Conservation (phyloP, 2,888 invertebrate genomes). For the Scaptomyza polygonia region DNA sequence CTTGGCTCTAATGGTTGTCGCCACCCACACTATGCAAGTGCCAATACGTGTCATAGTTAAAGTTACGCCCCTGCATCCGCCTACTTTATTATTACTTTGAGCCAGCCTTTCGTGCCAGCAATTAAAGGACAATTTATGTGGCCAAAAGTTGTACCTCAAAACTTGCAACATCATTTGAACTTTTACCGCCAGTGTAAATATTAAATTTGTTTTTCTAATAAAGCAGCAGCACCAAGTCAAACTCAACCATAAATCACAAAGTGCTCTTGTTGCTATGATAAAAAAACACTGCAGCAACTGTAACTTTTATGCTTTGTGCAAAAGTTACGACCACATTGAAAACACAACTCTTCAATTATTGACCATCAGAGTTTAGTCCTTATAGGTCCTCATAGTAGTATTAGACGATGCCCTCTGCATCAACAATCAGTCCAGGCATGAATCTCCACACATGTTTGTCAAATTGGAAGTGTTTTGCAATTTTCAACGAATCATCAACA, state of each 20-base stretch:
- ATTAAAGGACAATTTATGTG: conserved; percentile 73
- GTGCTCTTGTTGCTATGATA: background rate
- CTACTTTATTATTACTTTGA: conserved; percentile 26
- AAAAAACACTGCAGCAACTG: conserved; percentile 42
- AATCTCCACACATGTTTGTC: background rate
- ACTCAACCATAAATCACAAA: conserved; percentile 9
- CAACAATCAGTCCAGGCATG: conserved; percentile 23
- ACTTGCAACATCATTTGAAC: conserved; percentile 24
- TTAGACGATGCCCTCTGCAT: conserved; percentile 17
- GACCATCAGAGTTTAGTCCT: conserved; percentile 28
- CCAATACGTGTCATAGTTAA: conserved; percentile 49
- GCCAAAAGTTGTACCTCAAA: conserved; percentile 47
- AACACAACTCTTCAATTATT: conserved; percentile 56
- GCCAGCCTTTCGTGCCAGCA: conserved; percentile 31
- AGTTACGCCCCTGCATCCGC: conserved; percentile 6
- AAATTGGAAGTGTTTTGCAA: conserved; percentile 17
- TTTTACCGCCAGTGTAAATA: conserved; percentile 15
- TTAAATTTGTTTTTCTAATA: conserved; percentile 37
- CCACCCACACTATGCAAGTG: conserved; percentile 21
- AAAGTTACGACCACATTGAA: conserved; percentile 38
- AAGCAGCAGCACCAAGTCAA: conserved; percentile 20
- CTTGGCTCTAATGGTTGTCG: conserved; percentile 35
- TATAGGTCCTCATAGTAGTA: background rate
- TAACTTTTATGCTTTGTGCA: conserved; percentile 24
- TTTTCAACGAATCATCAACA: conserved; percentile 46